phyloP scores from a whole-genome alignment of 2,888 invertebrate species.

The Zelleria hepariella region DNA sequence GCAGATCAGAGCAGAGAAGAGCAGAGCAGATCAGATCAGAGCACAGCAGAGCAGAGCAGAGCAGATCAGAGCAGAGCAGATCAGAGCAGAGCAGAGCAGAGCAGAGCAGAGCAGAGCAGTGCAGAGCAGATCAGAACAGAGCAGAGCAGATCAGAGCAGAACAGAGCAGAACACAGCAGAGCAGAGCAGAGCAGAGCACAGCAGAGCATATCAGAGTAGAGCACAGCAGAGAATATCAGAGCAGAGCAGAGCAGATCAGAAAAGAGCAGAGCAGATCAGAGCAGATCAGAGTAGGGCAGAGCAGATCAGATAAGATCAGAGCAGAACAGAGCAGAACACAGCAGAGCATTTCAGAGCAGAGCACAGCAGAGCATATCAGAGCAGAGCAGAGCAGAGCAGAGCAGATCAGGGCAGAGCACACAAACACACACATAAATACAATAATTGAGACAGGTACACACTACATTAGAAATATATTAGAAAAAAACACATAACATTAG shows the following conservation, averaged over 20 bases:
- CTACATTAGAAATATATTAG: no score
- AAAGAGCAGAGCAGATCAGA: not conserved
- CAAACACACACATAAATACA: no score
- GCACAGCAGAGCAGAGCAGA: no score
- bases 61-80: no score
- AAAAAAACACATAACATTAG: no score
- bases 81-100: no score
- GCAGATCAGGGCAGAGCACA: not conserved
- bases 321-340: not conserved
- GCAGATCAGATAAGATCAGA: not conserved
- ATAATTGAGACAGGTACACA: no score
- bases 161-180: conserved; percentile 1
- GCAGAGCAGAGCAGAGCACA: not conserved
- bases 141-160: no score
- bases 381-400: not conserved
- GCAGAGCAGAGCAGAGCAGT: no score
- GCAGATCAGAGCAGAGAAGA: not conserved
- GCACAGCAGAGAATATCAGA: not conserved
- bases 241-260: not conserved
- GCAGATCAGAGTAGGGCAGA: not conserved
- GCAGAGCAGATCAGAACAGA: no score
- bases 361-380: not conserved
- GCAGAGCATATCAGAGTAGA: not conserved
- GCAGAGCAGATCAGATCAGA: not conserved
- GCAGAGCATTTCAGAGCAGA: not conserved